A percentile compares a stretch with the other conserved stretches of the same genome.
Conservation (phyloP, 2,888 invertebrate genomes). For the Barypeithes pellucidus region DNA sequence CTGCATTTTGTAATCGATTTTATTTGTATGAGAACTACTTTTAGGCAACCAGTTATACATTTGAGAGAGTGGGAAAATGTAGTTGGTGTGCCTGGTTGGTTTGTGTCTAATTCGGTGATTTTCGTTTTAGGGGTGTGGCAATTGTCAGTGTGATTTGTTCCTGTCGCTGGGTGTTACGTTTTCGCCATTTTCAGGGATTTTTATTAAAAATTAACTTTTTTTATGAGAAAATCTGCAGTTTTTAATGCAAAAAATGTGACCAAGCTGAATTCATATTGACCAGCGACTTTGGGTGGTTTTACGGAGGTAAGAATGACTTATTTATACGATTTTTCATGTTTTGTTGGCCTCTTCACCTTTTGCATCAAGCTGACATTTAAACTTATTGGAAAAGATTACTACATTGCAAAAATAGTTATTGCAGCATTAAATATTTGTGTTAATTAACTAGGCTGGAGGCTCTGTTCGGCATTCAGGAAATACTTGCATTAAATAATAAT, state of each 20-base stretch:
- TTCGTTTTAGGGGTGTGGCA: slow-evolving; percentile 59
- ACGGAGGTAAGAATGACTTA: slow-evolving; percentile 53
- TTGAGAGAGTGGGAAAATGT: not conserved
- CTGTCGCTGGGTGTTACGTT: slow-evolving; percentile 60
- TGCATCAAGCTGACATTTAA: slow-evolving; percentile 61
- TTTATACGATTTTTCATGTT: slow-evolving; percentile 53
- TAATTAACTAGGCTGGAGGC: slow-evolving; percentile 14
- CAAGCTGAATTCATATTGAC: slow-evolving; percentile 44
- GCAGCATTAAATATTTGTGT: slow-evolving; percentile 34
- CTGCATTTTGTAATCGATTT: slow-evolving; percentile 2
- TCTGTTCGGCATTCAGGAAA: slow-evolving; percentile 17
- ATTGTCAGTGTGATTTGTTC: slow-evolving; percentile 54
- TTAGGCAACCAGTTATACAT: slow-evolving; percentile 26
- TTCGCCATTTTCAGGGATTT: slow-evolving; percentile 61
- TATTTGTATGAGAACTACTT: not conserved
- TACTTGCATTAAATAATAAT: slow-evolving; percentile 8
- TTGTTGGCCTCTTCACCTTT: slow-evolving; percentile 59
- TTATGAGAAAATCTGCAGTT: slow-evolving; percentile 49
- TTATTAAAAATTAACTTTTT: slow-evolving; percentile 55
- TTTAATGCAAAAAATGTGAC: slow-evolving; percentile 33
- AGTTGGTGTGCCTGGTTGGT: slow-evolving; percentile 7
- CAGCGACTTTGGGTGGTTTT: slow-evolving; percentile 50
- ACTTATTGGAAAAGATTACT: slow-evolving; percentile 47
- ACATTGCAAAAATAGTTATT: slow-evolving; percentile 54
- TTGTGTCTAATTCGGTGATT: slow-evolving; percentile 47